Conservation (phyloP, 2,888 invertebrate species). For the Alentia gelatinosa region DNA sequence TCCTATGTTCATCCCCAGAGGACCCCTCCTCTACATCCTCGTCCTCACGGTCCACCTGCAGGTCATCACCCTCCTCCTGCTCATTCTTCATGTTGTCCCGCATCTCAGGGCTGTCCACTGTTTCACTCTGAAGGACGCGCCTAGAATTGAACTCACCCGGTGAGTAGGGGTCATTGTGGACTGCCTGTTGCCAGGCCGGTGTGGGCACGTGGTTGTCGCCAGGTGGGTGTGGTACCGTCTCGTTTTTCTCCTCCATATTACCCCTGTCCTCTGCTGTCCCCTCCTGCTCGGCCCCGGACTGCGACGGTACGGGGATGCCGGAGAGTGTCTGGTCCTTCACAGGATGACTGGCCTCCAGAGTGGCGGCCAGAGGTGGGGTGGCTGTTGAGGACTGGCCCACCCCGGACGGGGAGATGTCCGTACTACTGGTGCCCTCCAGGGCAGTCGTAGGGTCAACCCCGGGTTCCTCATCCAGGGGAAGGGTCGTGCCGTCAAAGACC, state of each 20-base stretch:
- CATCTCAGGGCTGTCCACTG: background rate
- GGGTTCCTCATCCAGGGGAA: background rate
- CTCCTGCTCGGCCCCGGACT: background rate
- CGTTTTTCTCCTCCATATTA: background rate
- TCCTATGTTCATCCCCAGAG: background rate
- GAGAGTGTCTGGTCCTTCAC: background rate
- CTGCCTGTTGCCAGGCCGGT: background rate
- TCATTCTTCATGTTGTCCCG: background rate
- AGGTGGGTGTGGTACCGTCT: background rate
- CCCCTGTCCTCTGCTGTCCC: background rate
- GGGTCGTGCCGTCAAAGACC: constrained; percentile 12
- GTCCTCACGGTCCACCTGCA: background rate
- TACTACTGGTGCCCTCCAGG: background rate
- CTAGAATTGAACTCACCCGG: background rate
- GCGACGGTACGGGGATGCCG: background rate
- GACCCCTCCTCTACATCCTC: background rate
- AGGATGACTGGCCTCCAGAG: background rate
- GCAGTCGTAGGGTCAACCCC: background rate
- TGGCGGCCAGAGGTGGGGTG: background rate
- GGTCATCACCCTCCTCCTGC: background rate
- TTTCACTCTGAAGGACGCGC: background rate
- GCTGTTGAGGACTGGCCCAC: background rate
- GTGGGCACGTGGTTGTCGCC: background rate
- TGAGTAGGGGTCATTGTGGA: background rate
- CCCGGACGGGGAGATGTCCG: background rate